Conservation (phyloP, 2,888 invertebrate genomes). For the Exephanes ischioxanthus region DNA sequence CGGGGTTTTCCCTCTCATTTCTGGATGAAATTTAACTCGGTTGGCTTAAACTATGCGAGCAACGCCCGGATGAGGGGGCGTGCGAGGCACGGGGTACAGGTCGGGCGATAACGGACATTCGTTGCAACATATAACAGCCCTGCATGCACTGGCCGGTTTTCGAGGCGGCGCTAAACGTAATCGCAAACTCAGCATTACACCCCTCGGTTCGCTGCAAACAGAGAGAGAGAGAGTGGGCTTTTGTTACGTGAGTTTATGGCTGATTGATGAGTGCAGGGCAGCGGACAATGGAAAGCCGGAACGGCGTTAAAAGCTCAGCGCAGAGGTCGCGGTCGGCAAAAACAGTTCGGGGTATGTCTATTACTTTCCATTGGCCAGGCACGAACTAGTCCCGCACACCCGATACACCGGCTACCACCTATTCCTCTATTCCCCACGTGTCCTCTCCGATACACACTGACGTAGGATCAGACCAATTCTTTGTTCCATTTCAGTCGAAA, state of each 20-base stretch:
- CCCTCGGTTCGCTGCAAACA: conserved; percentile 18
- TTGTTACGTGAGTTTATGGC: conserved; percentile 63
- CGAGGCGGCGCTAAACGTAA: conserved; percentile 47
- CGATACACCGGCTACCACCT: conserved; percentile 21
- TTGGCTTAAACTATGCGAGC: conserved; percentile 18
- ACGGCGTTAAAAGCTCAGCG: conserved; percentile 62
- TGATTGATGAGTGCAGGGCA: conserved; percentile 63
- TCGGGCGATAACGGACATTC: conserved; percentile 27
- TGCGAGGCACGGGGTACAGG: conserved; percentile 13
- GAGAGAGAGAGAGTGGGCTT: conserved; percentile 40
- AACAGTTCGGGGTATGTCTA: conserved; percentile 46
- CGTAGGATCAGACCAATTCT: conserved; percentile 7
- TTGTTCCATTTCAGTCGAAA: neutral
- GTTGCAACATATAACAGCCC: conserved; percentile 3
- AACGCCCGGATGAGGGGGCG: conserved; percentile 4
- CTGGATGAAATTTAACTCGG: conserved; percentile 4
- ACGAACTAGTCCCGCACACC: conserved; percentile 9
- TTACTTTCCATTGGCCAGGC: conserved; percentile 52
- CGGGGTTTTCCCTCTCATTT: neutral
- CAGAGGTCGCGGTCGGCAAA: conserved; percentile 39
- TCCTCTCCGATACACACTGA: neutral
- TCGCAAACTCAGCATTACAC: conserved; percentile 41
- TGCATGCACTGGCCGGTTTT: neutral
- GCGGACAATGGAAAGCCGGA: conserved; percentile 59
- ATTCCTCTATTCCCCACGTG: conserved; percentile 22